These are phyloP conservation scores for Blomia tropicalis DNA, from an alignment of 2,888 invertebrate genomes.

Conservation along the genomic window DNA sequence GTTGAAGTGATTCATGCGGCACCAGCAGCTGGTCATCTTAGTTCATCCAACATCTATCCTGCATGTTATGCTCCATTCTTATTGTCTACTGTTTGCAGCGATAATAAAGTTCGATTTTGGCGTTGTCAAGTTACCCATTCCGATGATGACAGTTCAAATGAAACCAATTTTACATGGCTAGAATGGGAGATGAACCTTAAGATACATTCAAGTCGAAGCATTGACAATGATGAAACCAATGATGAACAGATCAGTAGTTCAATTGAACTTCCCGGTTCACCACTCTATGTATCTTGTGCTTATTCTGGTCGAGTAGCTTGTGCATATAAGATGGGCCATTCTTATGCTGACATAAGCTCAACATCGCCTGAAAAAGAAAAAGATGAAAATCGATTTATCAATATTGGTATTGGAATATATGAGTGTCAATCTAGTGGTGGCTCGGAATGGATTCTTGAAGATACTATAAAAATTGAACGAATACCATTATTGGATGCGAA, in stretches of 20 bases:
- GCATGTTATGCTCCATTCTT: conserved; percentile 97
- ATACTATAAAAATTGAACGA: conserved; percentile 81
- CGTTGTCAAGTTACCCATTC: conserved; percentile 48
- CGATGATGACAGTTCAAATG: neutral
- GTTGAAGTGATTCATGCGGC: conserved; percentile 84
- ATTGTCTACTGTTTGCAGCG: conserved; percentile 83
- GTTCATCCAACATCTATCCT: conserved; percentile 93
- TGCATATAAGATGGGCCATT: conserved; percentile 83
- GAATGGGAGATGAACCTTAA: conserved; percentile 67
- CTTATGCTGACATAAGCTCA: conserved; percentile 38
- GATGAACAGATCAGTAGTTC: neutral
- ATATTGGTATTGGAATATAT: conserved; percentile 84
- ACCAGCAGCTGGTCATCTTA: conserved; percentile 87
- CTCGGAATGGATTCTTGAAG: conserved; percentile 73
- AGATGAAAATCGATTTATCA: conserved; percentile 65
- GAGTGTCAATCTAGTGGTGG: conserved; percentile 97
- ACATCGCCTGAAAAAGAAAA: conserved; percentile 44
- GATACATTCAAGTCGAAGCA: conserved; percentile 14
- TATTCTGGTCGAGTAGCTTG: conserved; percentile 94
- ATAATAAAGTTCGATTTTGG: conserved; percentile 79
- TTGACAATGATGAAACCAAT: neutral
- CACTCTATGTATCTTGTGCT: conserved; percentile 83
- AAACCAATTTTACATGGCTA: conserved; percentile 44
- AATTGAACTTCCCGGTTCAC: conserved; percentile 59
- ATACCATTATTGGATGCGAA: conserved; percentile 48